A percentile compares a stretch with the other conserved stretches of the same genome.
phyloP scores from a whole-genome alignment of 1,140 invertebrate species.

The Littorina saxatilis region DNA sequence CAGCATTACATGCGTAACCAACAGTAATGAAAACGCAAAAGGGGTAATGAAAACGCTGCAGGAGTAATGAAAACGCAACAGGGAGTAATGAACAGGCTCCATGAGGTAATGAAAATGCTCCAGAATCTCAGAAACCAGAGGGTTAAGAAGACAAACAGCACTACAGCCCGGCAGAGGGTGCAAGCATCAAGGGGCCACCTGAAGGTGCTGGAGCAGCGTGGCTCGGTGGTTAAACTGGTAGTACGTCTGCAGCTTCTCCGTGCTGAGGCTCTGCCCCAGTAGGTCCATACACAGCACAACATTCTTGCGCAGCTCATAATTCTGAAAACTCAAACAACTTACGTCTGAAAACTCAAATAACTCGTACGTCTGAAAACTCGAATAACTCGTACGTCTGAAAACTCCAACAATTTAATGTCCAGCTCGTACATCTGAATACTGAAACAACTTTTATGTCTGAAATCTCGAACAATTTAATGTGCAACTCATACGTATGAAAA shows the following conservation, averaged over 20 bases:
- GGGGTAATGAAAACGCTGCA: too few relatives aligned
- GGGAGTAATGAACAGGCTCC: too few relatives aligned
- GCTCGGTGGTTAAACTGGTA: constrained; percentile 61
- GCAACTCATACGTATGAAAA: too few relatives aligned
- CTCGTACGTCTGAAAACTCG: neutral
- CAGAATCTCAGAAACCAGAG: too few relatives aligned
- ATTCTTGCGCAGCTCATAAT: constrained; percentile 65
- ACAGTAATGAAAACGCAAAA: too few relatives aligned
- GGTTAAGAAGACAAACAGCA: constrained; percentile 1
- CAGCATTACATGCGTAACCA: too few relatives aligned
- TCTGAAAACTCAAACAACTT: constrained; percentile 55
- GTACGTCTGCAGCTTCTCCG: constrained; percentile 58
- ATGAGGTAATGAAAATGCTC: too few relatives aligned
- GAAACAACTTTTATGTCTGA: too few relatives aligned
- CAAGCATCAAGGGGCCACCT: constrained; percentile 50
- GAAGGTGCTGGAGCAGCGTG: constrained; percentile 70
- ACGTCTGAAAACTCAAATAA: constrained; percentile 1
- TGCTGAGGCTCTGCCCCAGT: constrained; percentile 73
- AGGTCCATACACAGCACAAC: constrained; percentile 71
- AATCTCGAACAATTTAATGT: too few relatives aligned
- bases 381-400: neutral
- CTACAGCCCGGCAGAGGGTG: neutral
- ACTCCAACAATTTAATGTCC: neutral
- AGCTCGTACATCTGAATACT: too few relatives aligned
- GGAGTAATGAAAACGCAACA: too few relatives aligned